phyloP scores from a whole-genome alignment of 2,888 invertebrate species.

The Nysson spinosus region DNA sequence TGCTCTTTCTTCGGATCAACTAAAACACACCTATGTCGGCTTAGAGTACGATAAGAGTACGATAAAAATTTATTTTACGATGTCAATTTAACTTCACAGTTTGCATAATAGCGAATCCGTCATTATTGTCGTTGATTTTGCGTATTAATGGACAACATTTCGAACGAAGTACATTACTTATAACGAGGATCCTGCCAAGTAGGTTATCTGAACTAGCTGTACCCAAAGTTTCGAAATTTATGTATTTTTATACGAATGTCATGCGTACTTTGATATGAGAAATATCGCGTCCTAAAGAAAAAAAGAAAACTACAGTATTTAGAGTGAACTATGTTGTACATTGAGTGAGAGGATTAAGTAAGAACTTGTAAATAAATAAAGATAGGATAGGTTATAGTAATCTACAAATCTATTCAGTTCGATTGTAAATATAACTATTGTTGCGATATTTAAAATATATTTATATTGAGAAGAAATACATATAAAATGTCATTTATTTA shows the following conservation, averaged over 20 bases:
- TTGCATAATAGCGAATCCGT: too few species aligned
- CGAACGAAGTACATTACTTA: too few species aligned
- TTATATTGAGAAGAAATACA: constrained; percentile 52
- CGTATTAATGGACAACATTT: too few species aligned
- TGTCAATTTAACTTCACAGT: too few species aligned
- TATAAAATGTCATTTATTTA: constrained; percentile 20
- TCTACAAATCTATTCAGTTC: not conserved
- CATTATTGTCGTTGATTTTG: too few species aligned
- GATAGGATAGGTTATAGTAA: not conserved
- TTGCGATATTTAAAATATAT: constrained; percentile 67
- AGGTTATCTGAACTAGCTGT: constrained; percentile 49
- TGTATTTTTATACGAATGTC: constrained; percentile 21
- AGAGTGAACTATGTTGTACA: constrained; percentile 4
- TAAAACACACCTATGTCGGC: not conserved
- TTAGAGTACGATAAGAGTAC: too few species aligned
- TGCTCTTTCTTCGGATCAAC: not conserved
- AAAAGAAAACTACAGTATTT: not conserved
- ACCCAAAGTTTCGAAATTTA: constrained; percentile 43
- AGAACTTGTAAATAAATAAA: constrained; percentile 28
- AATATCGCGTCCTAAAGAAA: not conserved
- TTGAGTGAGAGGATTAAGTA: not conserved
- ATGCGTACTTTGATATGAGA: constrained; percentile 13
- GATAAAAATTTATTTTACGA: too few species aligned
- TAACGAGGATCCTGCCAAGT: constrained; percentile 37
- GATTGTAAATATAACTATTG: constrained; percentile 57